A percentile compares a stretch with the other conserved stretches of the same genome.
Evolutionary conservation across 2,797 vertebrate genomes (phyloP).

Genomic region (Argyrosomus regius): DNA sequence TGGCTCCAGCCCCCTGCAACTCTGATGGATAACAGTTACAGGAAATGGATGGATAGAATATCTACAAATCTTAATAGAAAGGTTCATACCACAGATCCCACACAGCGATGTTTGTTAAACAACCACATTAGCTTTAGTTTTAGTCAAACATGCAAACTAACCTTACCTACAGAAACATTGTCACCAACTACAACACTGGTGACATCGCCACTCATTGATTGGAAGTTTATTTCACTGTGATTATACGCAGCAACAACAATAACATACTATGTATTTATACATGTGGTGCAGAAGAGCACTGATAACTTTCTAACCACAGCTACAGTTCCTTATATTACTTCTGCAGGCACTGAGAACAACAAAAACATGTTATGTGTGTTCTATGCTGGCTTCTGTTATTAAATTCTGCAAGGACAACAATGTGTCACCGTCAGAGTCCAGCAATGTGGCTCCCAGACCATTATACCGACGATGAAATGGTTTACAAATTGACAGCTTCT

Average conservation of each 20-base stretch:
- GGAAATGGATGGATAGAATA: too few relatives aligned
- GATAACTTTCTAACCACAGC: not conserved
- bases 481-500: slow-evolving; percentile 7
- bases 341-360: slow-evolving; percentile 1
- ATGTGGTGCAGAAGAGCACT: not conserved
- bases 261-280: not conserved
- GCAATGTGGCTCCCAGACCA: not conserved
- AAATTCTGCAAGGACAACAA: slow-evolving; percentile 3
- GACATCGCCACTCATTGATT: not conserved
- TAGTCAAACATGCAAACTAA: not conserved
- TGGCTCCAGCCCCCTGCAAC: too few relatives aligned
- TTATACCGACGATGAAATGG: not conserved
- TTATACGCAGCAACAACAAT: slow-evolving; percentile 6
- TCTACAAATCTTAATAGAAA: not conserved
- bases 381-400: slow-evolving; percentile 9
- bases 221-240: not conserved
- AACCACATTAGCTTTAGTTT: not conserved
- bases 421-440: not conserved
- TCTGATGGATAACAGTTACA: too few relatives aligned
- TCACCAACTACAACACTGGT: not conserved
- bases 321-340: not conserved
- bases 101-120: too few relatives aligned
- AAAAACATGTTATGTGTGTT: slow-evolving; percentile 4
- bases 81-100: too few relatives aligned
- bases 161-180: not conserved